Conservation (phyloP, 53 echinoderm and acorn worm genomes). For the Antedon mediterranea region DNA sequence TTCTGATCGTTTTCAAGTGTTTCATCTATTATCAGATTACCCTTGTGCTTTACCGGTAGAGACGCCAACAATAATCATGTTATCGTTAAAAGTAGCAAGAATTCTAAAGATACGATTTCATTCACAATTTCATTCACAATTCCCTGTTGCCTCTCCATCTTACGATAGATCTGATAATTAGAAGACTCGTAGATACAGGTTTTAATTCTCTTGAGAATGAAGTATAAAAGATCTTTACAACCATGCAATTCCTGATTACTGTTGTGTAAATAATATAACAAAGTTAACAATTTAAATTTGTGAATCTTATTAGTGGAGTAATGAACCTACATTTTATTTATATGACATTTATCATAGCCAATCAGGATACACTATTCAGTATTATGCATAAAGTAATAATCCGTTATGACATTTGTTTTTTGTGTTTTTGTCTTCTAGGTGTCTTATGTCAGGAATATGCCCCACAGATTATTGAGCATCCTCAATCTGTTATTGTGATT, state of each 20-base stretch:
- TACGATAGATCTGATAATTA: neutral
- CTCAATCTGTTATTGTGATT: neutral
- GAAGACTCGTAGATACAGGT: neutral
- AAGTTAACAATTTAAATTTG: neutral
- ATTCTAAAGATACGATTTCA: neutral
- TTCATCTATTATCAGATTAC: neutral
- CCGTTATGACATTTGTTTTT: too few species aligned
- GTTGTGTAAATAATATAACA: neutral
- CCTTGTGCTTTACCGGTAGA: neutral
- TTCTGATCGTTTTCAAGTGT: neutral
- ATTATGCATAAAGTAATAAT: too few species aligned
- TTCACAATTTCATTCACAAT: neutral
- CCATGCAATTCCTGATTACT: neutral
- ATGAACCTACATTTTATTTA: too few species aligned
- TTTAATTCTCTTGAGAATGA: neutral
- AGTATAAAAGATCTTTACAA: neutral
- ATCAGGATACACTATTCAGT: too few species aligned
- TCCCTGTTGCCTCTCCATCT: too few species aligned
- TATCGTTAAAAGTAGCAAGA: neutral
- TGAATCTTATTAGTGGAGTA: too few species aligned
- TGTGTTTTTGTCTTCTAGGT: neutral
- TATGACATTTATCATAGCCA: too few species aligned
- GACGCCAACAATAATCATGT: neutral
- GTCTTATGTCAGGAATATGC: neutral
- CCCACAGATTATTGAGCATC: neutral